These are phyloP conservation scores for Pomatostomus ruficeps DNA, from an alignment of 2,113 vertebrate species.

Conservation along the genomic window DNA sequence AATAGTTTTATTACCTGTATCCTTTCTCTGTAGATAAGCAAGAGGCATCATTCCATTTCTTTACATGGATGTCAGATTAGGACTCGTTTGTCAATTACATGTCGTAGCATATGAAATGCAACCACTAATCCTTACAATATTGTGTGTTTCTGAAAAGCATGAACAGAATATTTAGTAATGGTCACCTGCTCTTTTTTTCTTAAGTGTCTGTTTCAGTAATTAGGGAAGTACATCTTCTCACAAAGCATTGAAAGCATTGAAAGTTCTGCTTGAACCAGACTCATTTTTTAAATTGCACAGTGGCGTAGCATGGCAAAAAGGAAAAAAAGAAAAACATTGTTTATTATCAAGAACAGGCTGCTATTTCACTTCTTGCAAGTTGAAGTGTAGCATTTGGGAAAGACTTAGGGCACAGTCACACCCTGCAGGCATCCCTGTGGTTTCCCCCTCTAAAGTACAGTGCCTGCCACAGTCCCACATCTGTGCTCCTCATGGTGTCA, in stretches of 20 bases:
- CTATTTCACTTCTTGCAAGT: not conserved
- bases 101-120: not conserved
- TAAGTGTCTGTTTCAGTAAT: conserved; percentile 6
- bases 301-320: not conserved
- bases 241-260: not conserved
- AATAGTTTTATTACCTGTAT: not conserved
- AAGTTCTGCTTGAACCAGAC: not conserved
- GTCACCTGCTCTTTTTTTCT: not conserved
- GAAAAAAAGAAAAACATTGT: not conserved
- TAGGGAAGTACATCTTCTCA: not conserved
- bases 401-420: not conserved
- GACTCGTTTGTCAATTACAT: not conserved
- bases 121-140: not conserved
- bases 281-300: conserved; percentile 13
- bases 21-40: not conserved
- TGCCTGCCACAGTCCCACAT: fast-evolving
- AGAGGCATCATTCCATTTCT: not conserved
- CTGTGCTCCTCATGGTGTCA: fast-evolving
- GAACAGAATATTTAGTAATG: not conserved
- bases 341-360: not conserved
- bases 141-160: not conserved
- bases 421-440: fast-evolving
- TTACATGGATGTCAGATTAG: not conserved
- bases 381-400: not conserved
- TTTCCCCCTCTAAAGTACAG: not conserved